Base-by-base conservation (phyloP, 1,140 invertebrate species). In the Trissolcus basalis region DNA sequence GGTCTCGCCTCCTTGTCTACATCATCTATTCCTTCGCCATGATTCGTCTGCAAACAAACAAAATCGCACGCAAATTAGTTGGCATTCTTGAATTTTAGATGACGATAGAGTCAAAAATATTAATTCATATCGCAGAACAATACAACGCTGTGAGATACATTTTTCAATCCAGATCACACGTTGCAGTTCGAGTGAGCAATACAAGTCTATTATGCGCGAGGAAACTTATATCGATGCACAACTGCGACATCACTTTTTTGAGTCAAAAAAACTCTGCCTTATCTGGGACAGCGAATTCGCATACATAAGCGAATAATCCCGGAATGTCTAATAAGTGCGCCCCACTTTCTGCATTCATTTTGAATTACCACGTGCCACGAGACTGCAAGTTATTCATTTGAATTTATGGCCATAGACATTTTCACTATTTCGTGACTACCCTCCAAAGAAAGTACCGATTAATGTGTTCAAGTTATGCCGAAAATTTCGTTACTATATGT, bases 321-420 rank as follows among this genome's bases (percentile, higher is more conserved):
- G 77, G 81, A 82, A 83, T 83, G 75, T 82, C 77, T 83, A 82
- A 82, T 83, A 83, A 83, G 68, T 74, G 75, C 51, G 81, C 15
- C 58, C 77, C 55, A 80, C 73, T 83, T 81, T 76, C 68, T 13
- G 48, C 73, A 54, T 80, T 82, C 79, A 82, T 82, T 81, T 81
- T 73, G 69, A 69, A 64, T 71, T 74, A 68, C 55, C 53, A 69
- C 56, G 35, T 58, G 65, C 36, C 65, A 50, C 27, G 69, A 56
- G 71, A 75, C 54, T 60, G 58, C 56, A 65, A 68, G 56, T 58
- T 71, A 77, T 77, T 71, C 56, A 71, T 77, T 67, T 6, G 19
- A 27, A 27, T 27, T 27, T 27, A 77, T 68, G 53, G 55, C 47
- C 56, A 48, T 61, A 58, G 39, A 13, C 12, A 45, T 68, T 63